Evolutionary conservation across 2,888 invertebrate genomes (phyloP).

Genomic region (Coelopa pilipes): DNA sequence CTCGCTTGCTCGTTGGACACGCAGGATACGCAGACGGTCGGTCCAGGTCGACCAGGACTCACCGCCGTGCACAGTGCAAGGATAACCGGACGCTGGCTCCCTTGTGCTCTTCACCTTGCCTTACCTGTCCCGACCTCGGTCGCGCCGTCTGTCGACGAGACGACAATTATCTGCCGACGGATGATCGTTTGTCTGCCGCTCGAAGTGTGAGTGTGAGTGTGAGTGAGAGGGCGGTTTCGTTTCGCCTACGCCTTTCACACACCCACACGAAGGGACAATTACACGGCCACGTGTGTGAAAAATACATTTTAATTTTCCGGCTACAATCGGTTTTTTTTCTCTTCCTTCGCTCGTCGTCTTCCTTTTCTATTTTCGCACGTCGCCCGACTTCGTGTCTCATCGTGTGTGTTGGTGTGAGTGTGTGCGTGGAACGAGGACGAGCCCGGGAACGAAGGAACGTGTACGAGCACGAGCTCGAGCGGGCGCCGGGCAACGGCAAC

Average conservation of each 20-base stretch:
- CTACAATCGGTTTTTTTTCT: not conserved
- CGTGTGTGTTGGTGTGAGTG: not conserved
- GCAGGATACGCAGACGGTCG: not conserved
- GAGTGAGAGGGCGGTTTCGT: not conserved
- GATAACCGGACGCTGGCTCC: conserved; percentile 4
- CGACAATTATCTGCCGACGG: too few relatives aligned
- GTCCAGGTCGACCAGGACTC: too few relatives aligned
- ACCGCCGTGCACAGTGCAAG: not conserved
- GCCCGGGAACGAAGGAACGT: not conserved
- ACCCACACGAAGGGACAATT: conserved; percentile 4
- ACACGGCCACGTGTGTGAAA: conserved; percentile 11
- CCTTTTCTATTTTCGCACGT: too few relatives aligned
- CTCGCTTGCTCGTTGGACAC: not conserved
- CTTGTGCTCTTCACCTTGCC: not conserved
- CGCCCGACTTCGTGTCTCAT: too few relatives aligned
- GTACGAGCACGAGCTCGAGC: conserved; percentile 8
- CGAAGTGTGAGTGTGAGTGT: not conserved
- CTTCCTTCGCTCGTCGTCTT: too few relatives aligned
- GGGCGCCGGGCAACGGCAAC: too few relatives aligned
- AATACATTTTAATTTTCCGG: conserved; percentile 39
- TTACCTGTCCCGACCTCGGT: not conserved
- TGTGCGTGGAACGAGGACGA: not conserved
- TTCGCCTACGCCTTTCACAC: not conserved
- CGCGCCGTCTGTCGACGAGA: not conserved
- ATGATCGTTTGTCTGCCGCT: not conserved